phyloP scores from a whole-genome alignment of 2,888 invertebrate genomes.

The Pandemis heparana region DNA sequence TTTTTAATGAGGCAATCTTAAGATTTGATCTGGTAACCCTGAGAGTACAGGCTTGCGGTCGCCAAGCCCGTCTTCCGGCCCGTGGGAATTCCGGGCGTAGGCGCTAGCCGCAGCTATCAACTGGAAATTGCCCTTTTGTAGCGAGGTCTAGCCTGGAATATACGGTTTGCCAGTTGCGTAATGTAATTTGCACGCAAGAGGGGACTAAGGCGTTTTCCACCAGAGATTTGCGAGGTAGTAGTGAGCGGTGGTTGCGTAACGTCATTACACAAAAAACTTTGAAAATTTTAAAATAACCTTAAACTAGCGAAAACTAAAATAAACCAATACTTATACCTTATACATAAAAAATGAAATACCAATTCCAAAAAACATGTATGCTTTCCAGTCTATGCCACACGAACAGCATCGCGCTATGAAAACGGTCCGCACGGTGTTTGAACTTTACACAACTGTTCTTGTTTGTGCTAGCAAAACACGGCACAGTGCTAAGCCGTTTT shows the following conservation, averaged over 20 bases:
- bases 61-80: constrained; percentile 6
- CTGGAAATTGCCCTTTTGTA: constrained; percentile 28
- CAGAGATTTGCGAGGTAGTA: too few relatives aligned
- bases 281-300: too few relatives aligned
- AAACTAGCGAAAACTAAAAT: too few relatives aligned
- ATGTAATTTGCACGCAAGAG: neutral
- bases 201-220: neutral
- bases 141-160: neutral
- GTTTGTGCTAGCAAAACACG: neutral
- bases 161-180: neutral
- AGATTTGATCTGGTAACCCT: neutral
- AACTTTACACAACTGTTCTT: constrained; percentile 30
- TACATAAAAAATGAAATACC: too few relatives aligned
- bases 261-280: too few relatives aligned
- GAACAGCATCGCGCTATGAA: constrained; percentile 3
- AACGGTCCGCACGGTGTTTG: constrained; percentile 7
- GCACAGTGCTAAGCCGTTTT: neutral
- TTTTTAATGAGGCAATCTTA: too few relatives aligned
- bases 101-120: neutral
- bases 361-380: neutral
- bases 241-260: too few relatives aligned
- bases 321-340: too few relatives aligned
- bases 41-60: constrained; percentile 19
- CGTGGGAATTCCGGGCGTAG: constrained; percentile 9
- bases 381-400: neutral